Percentiles rank a stretch among this genome's conserved stretches.
Conservation (phyloP, 2,888 invertebrate species). For the Mythimna loreyi region DNA sequence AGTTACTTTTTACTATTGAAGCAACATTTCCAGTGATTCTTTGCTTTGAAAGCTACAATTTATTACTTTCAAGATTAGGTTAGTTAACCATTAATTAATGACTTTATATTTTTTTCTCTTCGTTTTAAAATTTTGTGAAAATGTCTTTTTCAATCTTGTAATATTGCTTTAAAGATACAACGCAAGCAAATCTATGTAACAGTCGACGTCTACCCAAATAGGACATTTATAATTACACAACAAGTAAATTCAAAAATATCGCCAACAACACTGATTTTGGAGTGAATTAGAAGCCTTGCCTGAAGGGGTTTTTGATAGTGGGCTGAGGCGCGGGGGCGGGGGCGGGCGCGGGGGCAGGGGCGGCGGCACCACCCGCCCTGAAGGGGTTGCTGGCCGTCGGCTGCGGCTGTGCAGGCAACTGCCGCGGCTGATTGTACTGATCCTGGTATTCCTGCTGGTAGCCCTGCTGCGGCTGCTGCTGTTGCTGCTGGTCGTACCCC, state of each 20-base stretch:
- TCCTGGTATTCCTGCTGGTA: constrained; percentile 75
- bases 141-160: not conserved
- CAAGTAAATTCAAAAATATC: constrained; percentile 88
- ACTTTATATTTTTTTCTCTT: not conserved
- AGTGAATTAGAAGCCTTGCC: constrained; percentile 93
- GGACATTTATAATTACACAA: constrained; percentile 90
- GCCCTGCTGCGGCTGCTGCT: constrained; percentile 76
- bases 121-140: not conserved
- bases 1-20: no score
- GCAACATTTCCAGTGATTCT: no score
- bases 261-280: constrained; percentile 86
- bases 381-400: constrained; percentile 86
- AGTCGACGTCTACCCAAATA: constrained; percentile 78
- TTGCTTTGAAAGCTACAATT: not conserved
- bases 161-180: constrained; percentile 5
- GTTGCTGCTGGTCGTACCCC: constrained; percentile 67
- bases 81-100: not conserved
- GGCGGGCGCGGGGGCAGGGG: constrained; percentile 76
- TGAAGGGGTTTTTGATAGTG: constrained; percentile 94
- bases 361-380: constrained; percentile 75
- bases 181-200: constrained; percentile 45
- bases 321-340: constrained; percentile 82
- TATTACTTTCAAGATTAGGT: not conserved
- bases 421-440: constrained; percentile 83
- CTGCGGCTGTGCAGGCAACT: constrained; percentile 88